These are phyloP conservation scores for Aphelenchoides avenae DNA, from an alignment of 1,140 invertebrate genomes.

Conservation along the genomic window DNA sequence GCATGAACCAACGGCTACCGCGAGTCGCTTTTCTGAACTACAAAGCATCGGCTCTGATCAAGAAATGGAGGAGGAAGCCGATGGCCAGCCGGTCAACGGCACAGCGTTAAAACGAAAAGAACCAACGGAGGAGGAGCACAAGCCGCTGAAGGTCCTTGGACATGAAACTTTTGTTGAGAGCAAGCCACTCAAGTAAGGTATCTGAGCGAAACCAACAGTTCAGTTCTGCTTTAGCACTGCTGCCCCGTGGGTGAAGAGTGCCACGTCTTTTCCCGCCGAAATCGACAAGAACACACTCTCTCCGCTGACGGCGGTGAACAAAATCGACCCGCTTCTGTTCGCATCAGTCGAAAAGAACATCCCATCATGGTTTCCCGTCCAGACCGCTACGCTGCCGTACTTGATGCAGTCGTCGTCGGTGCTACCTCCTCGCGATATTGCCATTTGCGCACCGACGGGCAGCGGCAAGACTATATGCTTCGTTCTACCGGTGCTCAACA, in stretches of 20 bases:
- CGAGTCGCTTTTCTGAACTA: too few species aligned
- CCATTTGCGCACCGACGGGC: conserved; percentile 42
- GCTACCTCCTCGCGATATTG: conserved; percentile 39
- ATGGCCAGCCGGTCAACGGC: conserved; percentile 2
- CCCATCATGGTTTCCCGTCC: conserved; percentile 40
- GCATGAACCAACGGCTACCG: too few species aligned
- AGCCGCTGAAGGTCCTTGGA: conserved; percentile 22
- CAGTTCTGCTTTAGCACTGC: conserved; percentile 18
- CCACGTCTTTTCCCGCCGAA: conserved; percentile 28
- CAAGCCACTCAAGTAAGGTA: conserved; percentile 21
- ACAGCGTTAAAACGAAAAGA: too few species aligned
- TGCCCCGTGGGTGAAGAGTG: conserved; percentile 21
- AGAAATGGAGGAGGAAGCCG: conserved; percentile 3
- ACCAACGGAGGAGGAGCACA: too few species aligned
- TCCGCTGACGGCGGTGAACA: conserved; percentile 8
- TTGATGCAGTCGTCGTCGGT: conserved; percentile 15
- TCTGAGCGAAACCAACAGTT: conserved; percentile 7
- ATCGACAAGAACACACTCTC: conserved; percentile 7
- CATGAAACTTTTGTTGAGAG: conserved; percentile 17
- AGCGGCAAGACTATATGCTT: conserved; percentile 47
- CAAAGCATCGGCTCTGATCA: background rate
- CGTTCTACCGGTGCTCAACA: conserved; percentile 42
- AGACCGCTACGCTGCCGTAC: conserved; percentile 33
- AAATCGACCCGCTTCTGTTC: conserved; percentile 16
- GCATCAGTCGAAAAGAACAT: conserved; percentile 14